Percentiles rank a stretch among this genome's conserved stretches.
phyloP scores from a whole-genome alignment of 2,888 invertebrate species.

The Rhingia campestris region DNA sequence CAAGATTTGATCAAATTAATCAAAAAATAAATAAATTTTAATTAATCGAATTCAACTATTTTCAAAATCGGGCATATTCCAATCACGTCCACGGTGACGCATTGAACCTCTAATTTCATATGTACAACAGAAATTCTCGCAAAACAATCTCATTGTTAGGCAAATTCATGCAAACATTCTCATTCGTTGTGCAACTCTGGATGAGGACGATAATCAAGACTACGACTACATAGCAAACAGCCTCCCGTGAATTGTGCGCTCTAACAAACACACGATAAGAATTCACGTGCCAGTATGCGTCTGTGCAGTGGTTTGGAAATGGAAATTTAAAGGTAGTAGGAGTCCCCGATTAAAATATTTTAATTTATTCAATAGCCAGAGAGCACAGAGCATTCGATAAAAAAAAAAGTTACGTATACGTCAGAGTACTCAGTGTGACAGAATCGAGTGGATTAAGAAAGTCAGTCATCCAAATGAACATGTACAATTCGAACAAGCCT shows the following conservation, averaged over 20 bases:
- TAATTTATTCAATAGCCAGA: slow-evolving; percentile 32
- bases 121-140: slow-evolving; percentile 6
- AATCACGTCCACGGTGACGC: not conserved
- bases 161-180: slow-evolving; percentile 26
- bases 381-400: not conserved
- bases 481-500: too few relatives aligned
- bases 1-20: not conserved
- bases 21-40: not conserved
- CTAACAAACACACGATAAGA: not conserved
- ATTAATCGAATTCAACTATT: not conserved
- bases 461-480: slow-evolving; percentile 36
- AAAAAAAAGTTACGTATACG: slow-evolving; percentile 31
- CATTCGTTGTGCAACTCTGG: not conserved
- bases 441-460: not conserved
- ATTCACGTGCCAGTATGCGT: not conserved
- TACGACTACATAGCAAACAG: not conserved
- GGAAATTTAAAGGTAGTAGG: slow-evolving; percentile 1
- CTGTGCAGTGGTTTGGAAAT: not conserved
- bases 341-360: slow-evolving; percentile 32
- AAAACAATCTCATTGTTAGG: slow-evolving; percentile 22
- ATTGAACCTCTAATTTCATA: not conserved
- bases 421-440: slow-evolving; percentile 10
- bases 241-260: slow-evolving; percentile 32
- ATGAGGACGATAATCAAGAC: not conserved
- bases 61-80: not conserved